Conservation (phyloP, 1,140 invertebrate genomes). For the Nasonia giraulti region DNA sequence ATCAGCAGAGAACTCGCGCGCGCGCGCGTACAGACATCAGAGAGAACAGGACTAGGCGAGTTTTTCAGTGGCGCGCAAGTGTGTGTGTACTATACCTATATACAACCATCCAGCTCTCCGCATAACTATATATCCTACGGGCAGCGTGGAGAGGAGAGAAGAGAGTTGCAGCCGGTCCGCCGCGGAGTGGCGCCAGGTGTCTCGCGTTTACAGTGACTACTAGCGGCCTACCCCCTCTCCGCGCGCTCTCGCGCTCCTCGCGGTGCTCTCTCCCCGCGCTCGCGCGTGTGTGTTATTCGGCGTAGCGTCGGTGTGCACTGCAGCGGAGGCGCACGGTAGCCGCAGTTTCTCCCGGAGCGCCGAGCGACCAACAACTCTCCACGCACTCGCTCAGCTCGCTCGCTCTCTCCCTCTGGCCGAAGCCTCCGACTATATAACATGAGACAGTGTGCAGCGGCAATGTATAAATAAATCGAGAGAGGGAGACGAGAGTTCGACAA, state of each 20-base stretch:
- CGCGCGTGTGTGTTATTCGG: neutral
- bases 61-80: neutral
- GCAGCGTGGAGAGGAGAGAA: neutral
- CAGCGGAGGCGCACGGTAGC: constrained; percentile 41
- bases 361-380: constrained; percentile 16
- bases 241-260: neutral
- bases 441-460: neutral
- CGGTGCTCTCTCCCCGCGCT: neutral
- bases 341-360: constrained; percentile 53
- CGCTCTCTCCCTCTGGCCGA: neutral
- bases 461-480: neutral
- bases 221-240: neutral
- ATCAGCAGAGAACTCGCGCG: neutral
- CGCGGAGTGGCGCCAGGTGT: constrained; percentile 45
- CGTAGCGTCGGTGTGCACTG: constrained; percentile 4
- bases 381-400: neutral
- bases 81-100: neutral
- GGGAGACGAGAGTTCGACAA: neutral
- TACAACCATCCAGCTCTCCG: too few relatives aligned
- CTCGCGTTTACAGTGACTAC: neutral
- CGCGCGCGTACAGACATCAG: neutral
- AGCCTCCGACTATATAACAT: neutral
- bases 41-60: neutral
- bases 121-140: neutral
- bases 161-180: neutral